These are phyloP conservation scores for Aspidiotus rigidus DNA, from an alignment of 2,888 invertebrate genomes.

Conservation along the genomic window DNA sequence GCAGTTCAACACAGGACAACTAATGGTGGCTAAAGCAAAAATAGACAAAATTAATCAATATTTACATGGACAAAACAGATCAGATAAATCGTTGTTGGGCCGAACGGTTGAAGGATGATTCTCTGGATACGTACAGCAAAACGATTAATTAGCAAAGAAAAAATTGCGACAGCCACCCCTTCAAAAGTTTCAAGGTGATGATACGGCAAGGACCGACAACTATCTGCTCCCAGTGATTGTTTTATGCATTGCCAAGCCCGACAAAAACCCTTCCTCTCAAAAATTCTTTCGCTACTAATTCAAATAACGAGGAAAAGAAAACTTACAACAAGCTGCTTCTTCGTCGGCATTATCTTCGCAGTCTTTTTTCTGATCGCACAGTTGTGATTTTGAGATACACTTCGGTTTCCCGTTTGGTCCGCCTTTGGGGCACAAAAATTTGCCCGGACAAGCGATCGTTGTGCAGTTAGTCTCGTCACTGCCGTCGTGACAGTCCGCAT, in stretches of 20 bases:
- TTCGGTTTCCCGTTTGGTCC: conserved; percentile 62
- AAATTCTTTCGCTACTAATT: no score
- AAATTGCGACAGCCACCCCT: no score
- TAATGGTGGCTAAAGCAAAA: conserved; percentile 58
- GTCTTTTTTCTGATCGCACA: conserved; percentile 84
- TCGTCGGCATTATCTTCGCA: conserved; percentile 89
- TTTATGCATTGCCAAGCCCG: no score
- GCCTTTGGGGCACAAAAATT: conserved; percentile 79
- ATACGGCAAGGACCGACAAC: no score
- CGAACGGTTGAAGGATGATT: no score
- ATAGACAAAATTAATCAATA: conserved; percentile 19
- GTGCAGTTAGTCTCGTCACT: conserved; percentile 84
- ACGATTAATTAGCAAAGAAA: no score
- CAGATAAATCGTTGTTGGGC: no score
- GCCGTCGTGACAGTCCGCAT: conserved; percentile 84
- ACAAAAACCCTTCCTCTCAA: no score
- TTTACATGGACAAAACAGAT: no score
- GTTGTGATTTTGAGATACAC: conserved; percentile 76
- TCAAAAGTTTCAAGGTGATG: no score
- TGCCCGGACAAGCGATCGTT: conserved; percentile 75
- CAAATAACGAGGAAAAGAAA: neutral
- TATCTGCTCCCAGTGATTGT: no score
- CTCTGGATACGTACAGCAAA: no score
- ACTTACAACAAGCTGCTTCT: conserved; percentile 75
- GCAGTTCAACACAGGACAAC: conserved; percentile 77